Conservation (phyloP, 2,113 vertebrate species). For the Fukomys damarensis region DNA sequence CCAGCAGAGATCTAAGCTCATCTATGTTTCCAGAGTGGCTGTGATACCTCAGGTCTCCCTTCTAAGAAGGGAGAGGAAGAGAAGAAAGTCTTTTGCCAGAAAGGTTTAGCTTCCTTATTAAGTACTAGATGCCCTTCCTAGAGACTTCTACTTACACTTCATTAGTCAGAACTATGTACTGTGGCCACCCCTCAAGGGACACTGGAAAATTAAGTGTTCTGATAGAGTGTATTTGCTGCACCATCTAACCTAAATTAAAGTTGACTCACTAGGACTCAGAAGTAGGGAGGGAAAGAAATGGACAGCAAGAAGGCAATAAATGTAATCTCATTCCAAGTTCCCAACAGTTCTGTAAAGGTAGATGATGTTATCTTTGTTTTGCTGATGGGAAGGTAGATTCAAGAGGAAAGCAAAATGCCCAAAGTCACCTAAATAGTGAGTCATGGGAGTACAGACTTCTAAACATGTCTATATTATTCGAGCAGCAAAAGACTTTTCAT, state of each 20-base stretch:
- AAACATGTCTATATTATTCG: constrained; percentile 21
- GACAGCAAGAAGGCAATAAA: not conserved
- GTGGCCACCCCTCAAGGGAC: not conserved
- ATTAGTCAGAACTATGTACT: not conserved
- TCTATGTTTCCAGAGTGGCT: not conserved
- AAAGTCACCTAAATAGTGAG: constrained; percentile 62
- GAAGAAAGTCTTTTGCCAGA: not conserved
- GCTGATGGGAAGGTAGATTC: not conserved
- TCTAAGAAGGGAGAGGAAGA: not conserved
- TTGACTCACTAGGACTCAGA: not conserved
- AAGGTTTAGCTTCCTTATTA: not conserved
- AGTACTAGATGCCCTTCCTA: not conserved
- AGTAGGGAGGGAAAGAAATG: not conserved
- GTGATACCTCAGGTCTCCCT: not conserved
- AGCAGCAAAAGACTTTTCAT: constrained; percentile 50
- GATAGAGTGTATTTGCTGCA: not conserved
- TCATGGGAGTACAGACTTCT: constrained; percentile 56
- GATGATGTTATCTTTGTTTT: constrained; percentile 5
- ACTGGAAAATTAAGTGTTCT: not conserved
- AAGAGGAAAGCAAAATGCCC: constrained; percentile 35
- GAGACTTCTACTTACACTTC: not conserved
- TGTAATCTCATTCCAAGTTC: not conserved
- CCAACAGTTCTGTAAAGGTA: not conserved
- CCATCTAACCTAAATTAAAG: not conserved
- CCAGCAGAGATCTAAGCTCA: too few species aligned